Base-by-base conservation (phyloP, 64 coral and sea anemone species). In the Orbicella faveolata region DNA sequence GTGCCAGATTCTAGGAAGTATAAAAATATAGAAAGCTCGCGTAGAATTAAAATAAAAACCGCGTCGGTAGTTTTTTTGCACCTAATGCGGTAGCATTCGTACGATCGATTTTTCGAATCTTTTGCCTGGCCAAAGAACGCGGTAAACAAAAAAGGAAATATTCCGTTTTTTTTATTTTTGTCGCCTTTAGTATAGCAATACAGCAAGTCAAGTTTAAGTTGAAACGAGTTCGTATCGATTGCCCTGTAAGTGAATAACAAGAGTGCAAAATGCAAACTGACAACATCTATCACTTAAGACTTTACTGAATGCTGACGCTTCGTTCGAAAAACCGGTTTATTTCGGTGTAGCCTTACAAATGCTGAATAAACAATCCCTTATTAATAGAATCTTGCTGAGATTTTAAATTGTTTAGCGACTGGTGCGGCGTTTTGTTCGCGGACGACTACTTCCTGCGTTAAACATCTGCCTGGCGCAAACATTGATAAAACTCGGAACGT, bases 371-470 rank as follows among this genome's bases (percentile, higher is more conserved):
- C 63, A 72, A 66, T 85, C 64, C 23, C 82, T 72, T 66, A 53
- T 85, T 85, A 85, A 85, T 85, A 85, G 63, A 72, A 85, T 85
- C 82, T 85, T 85, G 82, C 82, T 85, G 82, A 85, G 82, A 85
- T 85, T 85, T 85, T 65, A 66, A 39, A 66, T 85, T 85, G 82
- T 72, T 72, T 85, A 14, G 35, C 65, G 82, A 72, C 82, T 21
- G 41, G 82, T 59, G 55, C 55, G 67, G 77, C 52, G 82, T 72
- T 85, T 85, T 85, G 82, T 85, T 85, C 82, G 65, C 8, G 18
- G 52, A 85, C 21, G 62, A 85, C 36, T 85, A 85, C 63, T 85
- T 85, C 82, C 82, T 85, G 82, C 63, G 65, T 41, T 72, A 54
- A 85, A 85, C 82, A 85, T 85, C 82, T 85, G 82, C 66, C 82